Percentiles rank a stretch among this genome's conserved stretches.
Evolutionary conservation across 2,888 invertebrate genomes (phyloP).

Genomic region (Drosophila vallismaia): DNA sequence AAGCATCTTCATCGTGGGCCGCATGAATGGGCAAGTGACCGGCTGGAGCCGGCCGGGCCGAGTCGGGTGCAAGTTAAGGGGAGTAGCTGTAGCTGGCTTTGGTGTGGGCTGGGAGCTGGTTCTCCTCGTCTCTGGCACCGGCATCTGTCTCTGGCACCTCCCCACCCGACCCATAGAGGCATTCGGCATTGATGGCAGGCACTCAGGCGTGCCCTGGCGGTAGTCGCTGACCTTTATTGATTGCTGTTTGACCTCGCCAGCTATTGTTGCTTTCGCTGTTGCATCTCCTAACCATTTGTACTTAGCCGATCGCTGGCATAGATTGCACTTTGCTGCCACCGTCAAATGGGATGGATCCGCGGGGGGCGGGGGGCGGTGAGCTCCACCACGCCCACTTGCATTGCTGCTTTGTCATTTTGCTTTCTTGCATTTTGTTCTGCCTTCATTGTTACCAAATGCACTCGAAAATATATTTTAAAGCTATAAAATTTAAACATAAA

Average conservation of each 20-base stretch:
- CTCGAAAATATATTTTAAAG: constrained; percentile 18
- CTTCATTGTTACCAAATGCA: constrained; percentile 42
- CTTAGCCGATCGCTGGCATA: constrained; percentile 70
- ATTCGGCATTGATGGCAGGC: constrained; percentile 74
- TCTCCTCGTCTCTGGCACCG: constrained; percentile 23
- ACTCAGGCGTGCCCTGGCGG: constrained; percentile 75
- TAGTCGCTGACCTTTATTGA: constrained; percentile 82
- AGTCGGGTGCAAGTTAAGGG: not conserved
- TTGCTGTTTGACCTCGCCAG: constrained; percentile 82
- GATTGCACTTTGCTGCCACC: constrained; percentile 55
- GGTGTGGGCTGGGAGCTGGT: constrained; percentile 60
- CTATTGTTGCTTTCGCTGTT: constrained; percentile 58
- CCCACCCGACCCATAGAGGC: not conserved
- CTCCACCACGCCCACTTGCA: constrained; percentile 53
- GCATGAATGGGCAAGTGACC: constrained; percentile 70
- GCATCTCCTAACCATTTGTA: constrained; percentile 76
- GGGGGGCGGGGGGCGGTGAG: not conserved
- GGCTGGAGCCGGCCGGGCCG: not conserved
- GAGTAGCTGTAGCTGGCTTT: constrained; percentile 42
- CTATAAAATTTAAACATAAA: too few species aligned
- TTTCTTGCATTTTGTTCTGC: constrained; percentile 58
- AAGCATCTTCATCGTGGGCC: constrained; percentile 81
- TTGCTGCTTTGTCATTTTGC: constrained; percentile 58
- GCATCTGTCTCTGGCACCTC: not conserved
- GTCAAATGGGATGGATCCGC: not conserved